phyloP scores from a whole-genome alignment of 1,140 invertebrate genomes.

The Papilio dardanus region DNA sequence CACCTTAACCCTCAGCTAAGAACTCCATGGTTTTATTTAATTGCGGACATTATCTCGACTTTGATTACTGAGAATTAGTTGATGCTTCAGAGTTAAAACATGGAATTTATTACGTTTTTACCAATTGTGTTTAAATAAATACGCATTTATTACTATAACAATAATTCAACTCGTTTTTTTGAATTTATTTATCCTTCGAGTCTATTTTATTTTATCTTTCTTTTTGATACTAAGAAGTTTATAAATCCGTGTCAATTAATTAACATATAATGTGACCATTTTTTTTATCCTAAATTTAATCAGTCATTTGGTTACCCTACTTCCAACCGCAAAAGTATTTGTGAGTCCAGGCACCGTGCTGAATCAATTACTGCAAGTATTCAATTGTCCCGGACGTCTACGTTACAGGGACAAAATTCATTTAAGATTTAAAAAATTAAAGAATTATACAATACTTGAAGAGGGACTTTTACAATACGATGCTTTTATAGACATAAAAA shows the following conservation, averaged over 20 bases:
- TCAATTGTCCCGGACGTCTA: conserved; percentile 54
- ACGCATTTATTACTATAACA: too few relatives aligned
- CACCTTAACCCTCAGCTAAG: conserved; percentile 32
- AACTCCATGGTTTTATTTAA: conserved; percentile 5
- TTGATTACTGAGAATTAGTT: background rate
- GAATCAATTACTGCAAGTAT: conserved; percentile 64
- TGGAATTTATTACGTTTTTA: too few relatives aligned
- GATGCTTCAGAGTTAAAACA: too few relatives aligned
- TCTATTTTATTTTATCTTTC: too few relatives aligned
- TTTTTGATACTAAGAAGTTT: too few relatives aligned
- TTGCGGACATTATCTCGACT: background rate
- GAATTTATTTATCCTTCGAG: too few relatives aligned
- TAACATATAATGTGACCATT: too few relatives aligned
- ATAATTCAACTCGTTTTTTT: too few relatives aligned
- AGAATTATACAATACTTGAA: background rate
- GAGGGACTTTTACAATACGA: conserved; percentile 26
- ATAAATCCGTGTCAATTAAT: too few relatives aligned
- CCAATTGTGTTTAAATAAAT: too few relatives aligned
- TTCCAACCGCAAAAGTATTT: conserved; percentile 52
- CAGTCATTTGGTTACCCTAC: conserved; percentile 52
- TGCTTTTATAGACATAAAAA: too few relatives aligned
- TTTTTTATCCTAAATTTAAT: background rate
- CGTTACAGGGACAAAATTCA: conserved; percentile 57
- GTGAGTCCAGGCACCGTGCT: conserved; percentile 58
- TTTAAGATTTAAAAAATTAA: conserved; percentile 47